These are phyloP conservation scores for Hydrochoerus hydrochaeris DNA, from an alignment of 2,113 vertebrate species.

Conservation along the genomic window DNA sequence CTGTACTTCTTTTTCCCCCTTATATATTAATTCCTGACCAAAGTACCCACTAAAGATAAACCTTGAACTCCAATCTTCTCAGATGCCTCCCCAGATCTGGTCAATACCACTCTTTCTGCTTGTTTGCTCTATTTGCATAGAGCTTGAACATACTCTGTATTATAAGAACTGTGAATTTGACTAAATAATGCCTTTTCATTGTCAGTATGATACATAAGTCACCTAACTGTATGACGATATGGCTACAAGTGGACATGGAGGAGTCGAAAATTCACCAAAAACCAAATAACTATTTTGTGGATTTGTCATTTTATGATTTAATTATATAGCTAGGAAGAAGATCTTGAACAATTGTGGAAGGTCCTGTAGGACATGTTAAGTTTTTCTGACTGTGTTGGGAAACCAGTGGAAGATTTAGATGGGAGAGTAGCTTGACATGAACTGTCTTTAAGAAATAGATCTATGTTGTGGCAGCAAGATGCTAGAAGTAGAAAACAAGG, in stretches of 20 bases:
- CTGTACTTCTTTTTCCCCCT: not conserved
- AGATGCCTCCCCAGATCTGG: not conserved
- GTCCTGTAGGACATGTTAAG: not conserved
- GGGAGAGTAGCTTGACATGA: not conserved
- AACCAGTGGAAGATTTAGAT: not conserved
- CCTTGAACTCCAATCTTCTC: not conserved
- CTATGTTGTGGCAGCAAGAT: not conserved
- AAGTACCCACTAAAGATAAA: not conserved
- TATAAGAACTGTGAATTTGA: not conserved
- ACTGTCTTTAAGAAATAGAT: not conserved
- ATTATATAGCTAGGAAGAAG: not conserved
- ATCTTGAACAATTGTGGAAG: not conserved
- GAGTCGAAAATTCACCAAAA: not conserved
- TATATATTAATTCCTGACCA: not conserved
- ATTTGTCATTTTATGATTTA: not conserved
- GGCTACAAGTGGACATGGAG: not conserved
- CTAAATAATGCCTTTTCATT: not conserved
- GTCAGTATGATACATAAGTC: not conserved
- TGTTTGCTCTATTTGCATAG: not conserved
- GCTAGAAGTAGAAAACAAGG: not conserved
- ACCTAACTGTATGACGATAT: not conserved
- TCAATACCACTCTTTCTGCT: not conserved
- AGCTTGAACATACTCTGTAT: not conserved
- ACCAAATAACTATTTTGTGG: not conserved
- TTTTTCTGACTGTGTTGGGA: not conserved